These are phyloP conservation scores for Quadroppia sp. DNA, from an alignment of 2,888 invertebrate species.

Conservation along the genomic window DNA sequence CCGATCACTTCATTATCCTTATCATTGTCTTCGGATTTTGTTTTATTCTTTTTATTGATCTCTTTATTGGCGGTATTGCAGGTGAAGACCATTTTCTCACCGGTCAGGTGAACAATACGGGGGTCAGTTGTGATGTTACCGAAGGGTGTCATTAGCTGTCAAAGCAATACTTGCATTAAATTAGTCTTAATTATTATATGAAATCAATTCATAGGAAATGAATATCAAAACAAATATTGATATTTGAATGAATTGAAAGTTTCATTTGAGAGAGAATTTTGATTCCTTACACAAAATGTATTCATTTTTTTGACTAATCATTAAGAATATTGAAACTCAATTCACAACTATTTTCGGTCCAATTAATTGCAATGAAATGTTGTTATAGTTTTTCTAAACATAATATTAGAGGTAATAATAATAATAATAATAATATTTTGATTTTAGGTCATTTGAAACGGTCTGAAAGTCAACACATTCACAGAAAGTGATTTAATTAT, in stretches of 20 bases:
- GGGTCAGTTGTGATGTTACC: slow-evolving; percentile 69
- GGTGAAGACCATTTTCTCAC: slow-evolving; percentile 80
- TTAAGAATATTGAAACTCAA: background rate
- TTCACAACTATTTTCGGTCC: background rate
- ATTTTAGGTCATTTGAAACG: slow-evolving; percentile 24
- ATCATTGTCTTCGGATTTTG: background rate
- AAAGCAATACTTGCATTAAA: background rate
- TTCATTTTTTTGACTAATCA: background rate
- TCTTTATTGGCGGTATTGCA: slow-evolving; percentile 65
- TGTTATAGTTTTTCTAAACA: too few relatives aligned
- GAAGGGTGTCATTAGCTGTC: slow-evolving; percentile 60
- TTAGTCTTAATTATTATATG: background rate
- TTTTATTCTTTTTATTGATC: slow-evolving; percentile 14
- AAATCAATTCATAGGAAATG: too few relatives aligned
- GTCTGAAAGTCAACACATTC: slow-evolving; percentile 25
- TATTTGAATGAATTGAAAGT: background rate
- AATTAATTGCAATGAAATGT: slow-evolving; percentile 14
- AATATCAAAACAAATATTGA: background rate
- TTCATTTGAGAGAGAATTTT: background rate
- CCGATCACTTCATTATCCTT: slow-evolving; percentile 8
- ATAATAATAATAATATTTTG: background rate
- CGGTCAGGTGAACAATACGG: slow-evolving; percentile 67
- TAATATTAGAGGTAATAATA: too few relatives aligned
- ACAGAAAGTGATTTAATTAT: background rate
- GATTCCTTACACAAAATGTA: background rate